Evolutionary conservation across 2,113 vertebrate species (phyloP).

Genomic region (Zingel zingel): DNA sequence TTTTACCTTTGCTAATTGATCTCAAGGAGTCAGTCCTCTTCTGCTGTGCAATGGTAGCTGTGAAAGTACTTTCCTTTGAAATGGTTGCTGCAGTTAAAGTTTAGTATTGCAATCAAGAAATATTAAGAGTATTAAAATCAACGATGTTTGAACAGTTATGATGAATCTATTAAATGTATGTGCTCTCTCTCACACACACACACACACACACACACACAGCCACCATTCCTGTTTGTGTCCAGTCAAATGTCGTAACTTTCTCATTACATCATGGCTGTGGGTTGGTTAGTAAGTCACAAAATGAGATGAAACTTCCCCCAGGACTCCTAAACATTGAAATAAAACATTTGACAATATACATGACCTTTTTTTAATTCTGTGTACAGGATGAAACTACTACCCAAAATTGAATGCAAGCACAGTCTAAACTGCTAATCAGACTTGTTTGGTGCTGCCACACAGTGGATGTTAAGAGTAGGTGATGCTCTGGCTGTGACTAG

Average conservation of each 20-base stretch:
- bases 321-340: slow-evolving; percentile 16
- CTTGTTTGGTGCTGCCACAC: slow-evolving; percentile 52
- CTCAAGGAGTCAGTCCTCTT: neutral
- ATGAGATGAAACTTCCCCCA: neutral
- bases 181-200: neutral
- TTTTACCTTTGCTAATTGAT: slow-evolving; percentile 41
- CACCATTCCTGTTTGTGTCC: slow-evolving; percentile 3
- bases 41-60: neutral
- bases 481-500: neutral
- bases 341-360: neutral
- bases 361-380: neutral
- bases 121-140: neutral
- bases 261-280: neutral
- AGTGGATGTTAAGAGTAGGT: slow-evolving; percentile 42
- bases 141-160: neutral
- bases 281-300: neutral
- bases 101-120: neutral
- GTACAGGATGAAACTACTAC: neutral
- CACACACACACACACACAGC: neutral
- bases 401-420: neutral
- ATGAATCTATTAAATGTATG: neutral
- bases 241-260: neutral
- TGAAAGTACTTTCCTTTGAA: neutral
- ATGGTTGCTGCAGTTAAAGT: neutral
- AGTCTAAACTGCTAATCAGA: neutral